Conservation (phyloP, 92 coral and sea anemone genomes). For the Plumapathes pennacea region DNA sequence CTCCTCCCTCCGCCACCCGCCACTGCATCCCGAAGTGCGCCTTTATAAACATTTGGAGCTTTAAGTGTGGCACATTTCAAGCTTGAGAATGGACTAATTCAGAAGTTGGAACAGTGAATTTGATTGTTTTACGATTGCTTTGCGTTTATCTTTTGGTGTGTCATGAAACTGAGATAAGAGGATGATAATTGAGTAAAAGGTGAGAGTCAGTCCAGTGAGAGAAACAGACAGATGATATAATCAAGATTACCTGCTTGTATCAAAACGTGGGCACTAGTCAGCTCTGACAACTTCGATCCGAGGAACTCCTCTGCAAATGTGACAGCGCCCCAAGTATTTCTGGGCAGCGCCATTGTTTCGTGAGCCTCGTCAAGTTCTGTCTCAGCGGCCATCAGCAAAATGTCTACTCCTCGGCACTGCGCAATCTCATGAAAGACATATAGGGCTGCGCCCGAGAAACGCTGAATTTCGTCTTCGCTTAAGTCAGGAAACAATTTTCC, state of each 20-base stretch:
- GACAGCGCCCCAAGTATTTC: constrained; percentile 66
- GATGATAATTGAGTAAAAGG: no score
- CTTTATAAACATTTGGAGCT: no score
- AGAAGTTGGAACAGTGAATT: no score
- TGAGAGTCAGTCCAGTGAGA: no score
- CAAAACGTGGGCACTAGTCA: constrained; percentile 55
- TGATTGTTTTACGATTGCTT: no score
- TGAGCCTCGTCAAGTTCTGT: constrained; percentile 57
- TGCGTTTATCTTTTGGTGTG: no score
- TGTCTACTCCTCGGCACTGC: constrained; percentile 74
- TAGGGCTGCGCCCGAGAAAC: constrained; percentile 77
- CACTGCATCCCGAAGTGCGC: no score
- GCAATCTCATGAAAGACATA: constrained; percentile 82
- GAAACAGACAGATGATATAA: not conserved
- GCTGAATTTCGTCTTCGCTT: constrained; percentile 34
- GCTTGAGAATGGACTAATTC: no score
- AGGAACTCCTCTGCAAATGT: constrained; percentile 85
- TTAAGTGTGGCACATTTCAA: no score
- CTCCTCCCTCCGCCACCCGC: no score
- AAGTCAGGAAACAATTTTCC: constrained; percentile 19
- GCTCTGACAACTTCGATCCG: constrained; percentile 30
- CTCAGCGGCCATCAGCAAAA: constrained; percentile 37
- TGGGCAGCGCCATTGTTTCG: constrained; percentile 65
- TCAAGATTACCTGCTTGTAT: constrained; percentile 61
- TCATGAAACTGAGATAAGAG: no score